Evolutionary conservation across 1,140 invertebrate species (phyloP), one percentile per base, ranked within the genome.

Genomic region (Bombus fervidus): DNA sequence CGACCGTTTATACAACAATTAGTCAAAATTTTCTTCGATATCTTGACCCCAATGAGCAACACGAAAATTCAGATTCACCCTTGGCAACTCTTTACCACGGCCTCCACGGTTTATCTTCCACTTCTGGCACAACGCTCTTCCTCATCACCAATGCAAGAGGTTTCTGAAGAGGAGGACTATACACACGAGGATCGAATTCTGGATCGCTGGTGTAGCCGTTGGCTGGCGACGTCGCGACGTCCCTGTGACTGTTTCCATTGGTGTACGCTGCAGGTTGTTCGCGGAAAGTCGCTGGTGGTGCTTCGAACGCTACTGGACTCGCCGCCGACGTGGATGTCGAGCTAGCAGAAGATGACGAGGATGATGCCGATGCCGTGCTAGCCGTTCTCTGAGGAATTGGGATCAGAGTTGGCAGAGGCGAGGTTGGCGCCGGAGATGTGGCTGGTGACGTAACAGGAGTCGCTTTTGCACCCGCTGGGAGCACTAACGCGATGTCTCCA

Each of bases 111-210:
- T 95, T 95, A 13, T 94, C 94, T 81, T 95, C 95, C 95, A 97
- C 82, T 25, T 95, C 94, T 2, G 94, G 95, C n/a, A 94, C 90
- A 10, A 95, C 95, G 89, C 94, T 95, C 92, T 96, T 96, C 91
- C 96, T 96, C 87, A 97, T 97, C 12, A 98, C 97, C 75, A 98
- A 94, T 18, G 97, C 96, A 28, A 98, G 92, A 1, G 97, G 97
- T 92, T 96, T 96, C 80, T 95, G 94, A 2, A 96, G 95, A 0
- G 96, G 95, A 9, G 96, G 95, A 87, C 94, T 95, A 90, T 95
- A 96, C 71, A 95, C 93, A 4, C 96, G 83, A 86, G 95, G 84
- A 83, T 95, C 94, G 89, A 91, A 95, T 74, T 94, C 93, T 1
- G 93, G 92, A 57, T 95, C 95, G 81, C 93, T 95, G 53, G 92